Conservation (phyloP, 2,888 invertebrate genomes). For the Diaphora mendica region DNA sequence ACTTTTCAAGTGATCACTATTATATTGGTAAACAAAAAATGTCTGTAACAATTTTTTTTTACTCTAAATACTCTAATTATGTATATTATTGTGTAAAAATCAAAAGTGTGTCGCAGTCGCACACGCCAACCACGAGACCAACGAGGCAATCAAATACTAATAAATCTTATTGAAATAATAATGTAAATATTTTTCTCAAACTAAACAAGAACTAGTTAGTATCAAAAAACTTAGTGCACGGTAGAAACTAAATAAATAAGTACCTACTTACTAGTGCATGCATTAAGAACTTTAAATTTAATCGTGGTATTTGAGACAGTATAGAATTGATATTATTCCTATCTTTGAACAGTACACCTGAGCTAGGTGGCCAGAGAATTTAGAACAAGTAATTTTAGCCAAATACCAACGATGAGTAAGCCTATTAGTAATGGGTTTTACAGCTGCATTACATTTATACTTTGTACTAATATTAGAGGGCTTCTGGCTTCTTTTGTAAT, state of each 20-base stretch:
- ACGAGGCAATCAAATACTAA: too few relatives aligned
- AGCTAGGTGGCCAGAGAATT: conserved; percentile 65
- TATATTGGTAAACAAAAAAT: too few relatives aligned
- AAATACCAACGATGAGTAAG: conserved; percentile 76
- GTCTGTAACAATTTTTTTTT: too few relatives aligned
- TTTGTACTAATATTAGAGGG: conserved; percentile 33
- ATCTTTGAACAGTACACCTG: conserved; percentile 62
- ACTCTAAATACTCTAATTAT: too few relatives aligned
- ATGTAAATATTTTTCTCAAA: not conserved
- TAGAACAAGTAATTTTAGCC: conserved; percentile 80
- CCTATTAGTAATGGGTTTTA: conserved; percentile 52
- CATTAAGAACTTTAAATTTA: not conserved
- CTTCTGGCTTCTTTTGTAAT: conserved; percentile 21
- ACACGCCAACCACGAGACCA: too few relatives aligned
- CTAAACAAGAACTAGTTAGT: not conserved
- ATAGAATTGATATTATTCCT: not conserved
- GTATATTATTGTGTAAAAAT: too few relatives aligned
- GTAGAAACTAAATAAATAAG: too few relatives aligned
- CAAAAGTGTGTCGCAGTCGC: too few relatives aligned
- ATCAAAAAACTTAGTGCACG: not conserved
- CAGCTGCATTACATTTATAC: conserved; percentile 49
- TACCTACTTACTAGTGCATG: not conserved
- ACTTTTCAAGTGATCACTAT: too few relatives aligned
- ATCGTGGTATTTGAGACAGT: not conserved
- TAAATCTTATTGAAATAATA: too few relatives aligned